A percentile compares a stretch with the other conserved stretches of the same genome.
Conservation (phyloP, 2,113 vertebrate species). For the Natator depressus region DNA sequence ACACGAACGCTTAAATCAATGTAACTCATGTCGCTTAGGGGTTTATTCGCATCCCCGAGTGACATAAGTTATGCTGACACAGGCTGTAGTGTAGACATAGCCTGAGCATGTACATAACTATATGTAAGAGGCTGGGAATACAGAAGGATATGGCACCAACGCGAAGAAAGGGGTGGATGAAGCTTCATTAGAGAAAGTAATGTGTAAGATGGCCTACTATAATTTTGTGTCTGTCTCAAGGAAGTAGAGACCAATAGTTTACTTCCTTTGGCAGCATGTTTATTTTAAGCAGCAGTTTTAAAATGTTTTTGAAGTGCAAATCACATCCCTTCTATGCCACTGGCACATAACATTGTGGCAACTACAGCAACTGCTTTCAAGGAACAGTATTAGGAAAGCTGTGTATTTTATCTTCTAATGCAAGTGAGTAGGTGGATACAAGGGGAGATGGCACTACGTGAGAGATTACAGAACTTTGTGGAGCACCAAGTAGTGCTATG, state of each 20-base stretch:
- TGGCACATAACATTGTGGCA: not conserved
- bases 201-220: not conserved
- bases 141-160: not conserved
- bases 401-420: not conserved
- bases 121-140: not conserved
- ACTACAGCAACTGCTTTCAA: not conserved
- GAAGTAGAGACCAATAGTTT: not conserved
- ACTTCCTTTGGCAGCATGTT: not conserved
- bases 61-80: not conserved
- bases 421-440: not conserved
- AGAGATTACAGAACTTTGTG: not conserved
- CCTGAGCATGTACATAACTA: not conserved
- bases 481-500: not conserved
- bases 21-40: too few relatives aligned
- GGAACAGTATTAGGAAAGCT: not conserved
- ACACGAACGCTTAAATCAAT: too few relatives aligned
- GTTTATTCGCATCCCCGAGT: too few relatives aligned
- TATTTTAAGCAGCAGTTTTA: not conserved
- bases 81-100: rapidly evolving
- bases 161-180: not conserved
- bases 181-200: not conserved
- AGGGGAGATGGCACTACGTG: not conserved
- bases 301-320: not conserved
- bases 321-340: not conserved
- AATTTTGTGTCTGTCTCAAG: not conserved